These are phyloP conservation scores for Barnardius zonarius DNA, from an alignment of 2,113 vertebrate species.

Conservation along the genomic window DNA sequence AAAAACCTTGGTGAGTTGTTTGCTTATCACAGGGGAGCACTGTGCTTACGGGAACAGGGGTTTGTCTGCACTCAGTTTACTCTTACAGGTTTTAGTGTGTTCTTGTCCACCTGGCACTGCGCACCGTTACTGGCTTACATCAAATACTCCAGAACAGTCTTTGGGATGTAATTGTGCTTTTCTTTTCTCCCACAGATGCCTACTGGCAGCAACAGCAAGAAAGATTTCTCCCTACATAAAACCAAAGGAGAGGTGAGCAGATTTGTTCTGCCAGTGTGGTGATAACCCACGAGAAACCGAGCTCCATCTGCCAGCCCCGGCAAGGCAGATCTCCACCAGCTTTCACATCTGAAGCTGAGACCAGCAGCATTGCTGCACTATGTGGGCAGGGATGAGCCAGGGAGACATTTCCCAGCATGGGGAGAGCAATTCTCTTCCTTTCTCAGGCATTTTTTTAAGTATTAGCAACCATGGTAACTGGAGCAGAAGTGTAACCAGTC, in stretches of 20 bases:
- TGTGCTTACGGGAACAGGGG: not conserved
- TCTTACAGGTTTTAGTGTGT: not conserved
- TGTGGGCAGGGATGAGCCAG: constrained; percentile 60
- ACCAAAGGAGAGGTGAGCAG: not conserved
- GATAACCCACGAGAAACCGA: not conserved
- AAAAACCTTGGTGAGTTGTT: not conserved
- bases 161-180: not conserved
- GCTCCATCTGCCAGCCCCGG: not conserved
- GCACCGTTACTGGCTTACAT: not conserved
- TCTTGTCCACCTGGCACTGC: not conserved
- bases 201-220: not conserved
- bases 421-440: constrained; percentile 63
- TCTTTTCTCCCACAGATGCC: not conserved
- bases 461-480: constrained; percentile 70
- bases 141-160: not conserved
- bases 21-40: not conserved
- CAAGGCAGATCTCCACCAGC: not conserved
- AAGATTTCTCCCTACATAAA: not conserved
- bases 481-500: constrained; percentile 25
- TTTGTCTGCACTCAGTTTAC: not conserved
- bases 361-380: constrained; percentile 30
- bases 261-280: not conserved
- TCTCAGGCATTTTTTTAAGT: constrained; percentile 62
- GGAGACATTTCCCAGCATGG: constrained; percentile 47
- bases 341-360: constrained; percentile 6